Evolutionary conservation across 2,797 vertebrate genomes (phyloP).

Genomic region (Furcifer pardalis): DNA sequence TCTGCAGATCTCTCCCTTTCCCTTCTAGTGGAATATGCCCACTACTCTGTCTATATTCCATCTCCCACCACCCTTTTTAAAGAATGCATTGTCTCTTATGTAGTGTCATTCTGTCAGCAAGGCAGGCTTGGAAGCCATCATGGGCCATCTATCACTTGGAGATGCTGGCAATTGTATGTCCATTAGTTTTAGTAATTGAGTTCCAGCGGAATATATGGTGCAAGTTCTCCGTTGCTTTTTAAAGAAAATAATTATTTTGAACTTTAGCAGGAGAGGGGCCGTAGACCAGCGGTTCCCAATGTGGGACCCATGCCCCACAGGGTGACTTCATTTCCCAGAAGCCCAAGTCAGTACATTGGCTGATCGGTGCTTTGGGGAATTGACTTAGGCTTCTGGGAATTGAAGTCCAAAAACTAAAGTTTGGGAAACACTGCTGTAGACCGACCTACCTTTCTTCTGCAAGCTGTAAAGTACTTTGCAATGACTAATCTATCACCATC

Average conservation of each 20-base stretch:
- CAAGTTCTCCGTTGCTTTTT: conserved; percentile 19
- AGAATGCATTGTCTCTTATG: too few species aligned
- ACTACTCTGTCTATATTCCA: too few species aligned
- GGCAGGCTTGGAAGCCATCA: rapidly evolving
- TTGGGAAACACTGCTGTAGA: too few species aligned
- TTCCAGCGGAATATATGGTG: conserved; percentile 3
- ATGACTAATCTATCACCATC: conserved; percentile 44
- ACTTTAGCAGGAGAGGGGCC: conserved; percentile 26
- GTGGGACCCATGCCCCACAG: too few species aligned
- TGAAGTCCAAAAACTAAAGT: too few species aligned
- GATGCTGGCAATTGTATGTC: neutral
- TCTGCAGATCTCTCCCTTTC: too few species aligned
- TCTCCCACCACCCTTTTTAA: neutral
- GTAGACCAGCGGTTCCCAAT: too few species aligned
- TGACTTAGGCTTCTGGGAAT: too few species aligned
- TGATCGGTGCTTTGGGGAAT: too few species aligned
- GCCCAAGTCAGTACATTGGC: too few species aligned
- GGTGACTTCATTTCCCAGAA: too few species aligned
- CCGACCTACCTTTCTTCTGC: neutral
- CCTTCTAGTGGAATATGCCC: too few species aligned
- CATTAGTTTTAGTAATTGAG: conserved; percentile 39
- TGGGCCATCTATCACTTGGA: neutral
- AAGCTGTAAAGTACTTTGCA: conserved; percentile 28
- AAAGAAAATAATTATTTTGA: conserved; percentile 36
- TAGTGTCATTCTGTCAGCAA: rapidly evolving